Evolutionary conservation across 2,113 vertebrate species (phyloP).

Genomic region (Corythornis cristatus): DNA sequence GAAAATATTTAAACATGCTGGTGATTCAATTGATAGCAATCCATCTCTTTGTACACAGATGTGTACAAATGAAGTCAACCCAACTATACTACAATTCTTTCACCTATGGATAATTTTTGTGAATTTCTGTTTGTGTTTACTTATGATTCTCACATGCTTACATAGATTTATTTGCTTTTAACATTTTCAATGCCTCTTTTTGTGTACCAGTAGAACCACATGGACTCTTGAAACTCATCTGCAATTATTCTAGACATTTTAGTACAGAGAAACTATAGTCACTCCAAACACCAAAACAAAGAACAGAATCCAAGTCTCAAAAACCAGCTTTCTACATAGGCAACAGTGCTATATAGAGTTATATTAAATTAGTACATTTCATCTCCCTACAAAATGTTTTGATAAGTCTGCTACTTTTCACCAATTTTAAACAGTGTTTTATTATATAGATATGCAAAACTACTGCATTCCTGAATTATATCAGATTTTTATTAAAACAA

Average conservation of each 20-base stretch:
- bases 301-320: neutral
- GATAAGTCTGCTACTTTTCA: neutral
- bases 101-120: neutral
- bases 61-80: neutral
- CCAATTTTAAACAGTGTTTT: neutral
- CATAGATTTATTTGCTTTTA: neutral
- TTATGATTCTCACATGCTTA: neutral
- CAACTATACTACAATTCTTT: neutral
- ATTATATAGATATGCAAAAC: neutral
- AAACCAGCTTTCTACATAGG: neutral
- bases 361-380: neutral
- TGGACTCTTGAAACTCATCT: neutral
- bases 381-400: neutral
- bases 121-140: neutral
- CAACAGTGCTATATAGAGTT: neutral
- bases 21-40: neutral
- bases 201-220: fast-evolving
- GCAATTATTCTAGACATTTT: neutral
- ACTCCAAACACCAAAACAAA: neutral
- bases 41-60: neutral
- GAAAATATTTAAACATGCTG: neutral
- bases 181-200: neutral
- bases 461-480: neutral
- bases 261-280: neutral
- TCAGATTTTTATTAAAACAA: neutral